Percentiles rank a stretch among this genome's conserved stretches.
Evolutionary conservation across 2,113 vertebrate genomes (phyloP).

Genomic region (Cebus imitator): DNA sequence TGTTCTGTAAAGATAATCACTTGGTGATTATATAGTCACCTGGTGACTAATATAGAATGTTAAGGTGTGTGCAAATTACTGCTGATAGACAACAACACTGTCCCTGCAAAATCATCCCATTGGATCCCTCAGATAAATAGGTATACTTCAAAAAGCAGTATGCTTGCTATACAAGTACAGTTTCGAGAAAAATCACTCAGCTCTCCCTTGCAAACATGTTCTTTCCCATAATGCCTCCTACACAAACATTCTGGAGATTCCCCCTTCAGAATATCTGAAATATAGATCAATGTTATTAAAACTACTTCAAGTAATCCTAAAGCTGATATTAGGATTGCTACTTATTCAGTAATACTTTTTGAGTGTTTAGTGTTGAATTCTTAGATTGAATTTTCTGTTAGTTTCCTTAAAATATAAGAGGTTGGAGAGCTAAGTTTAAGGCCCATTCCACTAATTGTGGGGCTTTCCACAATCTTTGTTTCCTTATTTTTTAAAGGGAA

Average conservation of each 20-base stretch:
- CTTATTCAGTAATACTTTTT: not conserved
- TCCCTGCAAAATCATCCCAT: not conserved
- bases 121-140: not conserved
- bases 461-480: not conserved
- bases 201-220: not conserved
- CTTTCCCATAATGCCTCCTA: not conserved
- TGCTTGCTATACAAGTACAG: not conserved
- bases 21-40: too few species aligned
- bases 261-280: not conserved
- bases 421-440: not conserved
- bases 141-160: not conserved
- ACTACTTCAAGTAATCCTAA: not conserved
- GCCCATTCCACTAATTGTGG: not conserved
- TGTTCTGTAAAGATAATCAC: not conserved
- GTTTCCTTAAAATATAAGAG: not conserved
- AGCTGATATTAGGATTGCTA: not conserved
- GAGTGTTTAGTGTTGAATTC: not conserved
- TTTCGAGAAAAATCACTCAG: not conserved
- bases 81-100: not conserved
- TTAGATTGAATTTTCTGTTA: constrained; percentile 13
- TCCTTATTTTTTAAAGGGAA: not conserved
- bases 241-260: not conserved
- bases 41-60: not conserved
- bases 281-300: not conserved
- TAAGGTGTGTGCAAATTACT: not conserved